Conservation (phyloP, 1,140 invertebrate species). For the Drosophila auraria region DNA sequence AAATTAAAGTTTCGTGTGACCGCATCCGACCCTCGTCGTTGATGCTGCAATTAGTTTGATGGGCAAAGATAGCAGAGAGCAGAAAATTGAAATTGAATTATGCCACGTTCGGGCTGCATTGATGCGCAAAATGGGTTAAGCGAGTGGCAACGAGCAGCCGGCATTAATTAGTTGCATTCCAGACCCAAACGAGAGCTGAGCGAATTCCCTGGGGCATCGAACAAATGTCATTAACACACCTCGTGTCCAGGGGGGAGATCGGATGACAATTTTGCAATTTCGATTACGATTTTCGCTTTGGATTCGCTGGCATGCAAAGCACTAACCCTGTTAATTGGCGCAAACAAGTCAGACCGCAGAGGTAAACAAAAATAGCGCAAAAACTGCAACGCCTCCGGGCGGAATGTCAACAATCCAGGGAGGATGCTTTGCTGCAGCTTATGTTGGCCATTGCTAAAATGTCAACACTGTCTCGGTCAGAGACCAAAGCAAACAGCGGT, state of each 20-base stretch:
- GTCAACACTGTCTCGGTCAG: slow-evolving; percentile 26
- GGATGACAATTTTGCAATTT: slow-evolving; percentile 3
- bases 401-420: slow-evolving; percentile 2
- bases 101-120: slow-evolving; percentile 35
- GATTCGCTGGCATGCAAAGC: background rate
- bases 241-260: background rate
- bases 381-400: slow-evolving; percentile 21
- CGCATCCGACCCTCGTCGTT: slow-evolving; percentile 52
- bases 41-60: slow-evolving; percentile 66
- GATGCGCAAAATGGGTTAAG: slow-evolving; percentile 48
- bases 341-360: slow-evolving; percentile 53
- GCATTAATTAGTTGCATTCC: slow-evolving; percentile 46
- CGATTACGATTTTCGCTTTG: background rate
- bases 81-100: slow-evolving; percentile 67
- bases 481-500: slow-evolving; percentile 24
- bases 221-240: slow-evolving; percentile 31
- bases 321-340: slow-evolving; percentile 44
- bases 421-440: slow-evolving; percentile 9
- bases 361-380: slow-evolving; percentile 43
- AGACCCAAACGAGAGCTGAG: slow-evolving; percentile 16
- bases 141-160: slow-evolving; percentile 37
- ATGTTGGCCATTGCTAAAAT: slow-evolving; percentile 24
- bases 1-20: slow-evolving; percentile 71
- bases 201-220: slow-evolving; percentile 1
- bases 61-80: slow-evolving; percentile 55